Conservation (phyloP, 2,797 vertebrate genomes). For the Oreortyx pictus region DNA sequence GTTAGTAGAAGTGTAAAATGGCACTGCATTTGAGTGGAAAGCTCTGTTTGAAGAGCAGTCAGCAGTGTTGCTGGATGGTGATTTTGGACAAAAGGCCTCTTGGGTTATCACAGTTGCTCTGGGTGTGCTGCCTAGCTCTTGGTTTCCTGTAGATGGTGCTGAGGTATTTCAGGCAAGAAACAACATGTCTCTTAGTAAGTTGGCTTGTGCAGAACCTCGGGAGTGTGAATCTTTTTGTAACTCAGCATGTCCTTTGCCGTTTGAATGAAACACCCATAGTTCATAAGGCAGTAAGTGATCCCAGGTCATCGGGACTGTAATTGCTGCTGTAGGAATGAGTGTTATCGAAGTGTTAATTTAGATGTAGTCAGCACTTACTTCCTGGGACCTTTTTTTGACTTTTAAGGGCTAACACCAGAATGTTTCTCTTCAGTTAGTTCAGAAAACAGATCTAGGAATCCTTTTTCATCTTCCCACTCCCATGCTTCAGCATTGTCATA, state of each 20-base stretch:
- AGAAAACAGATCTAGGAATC: neutral
- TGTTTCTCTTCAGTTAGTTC: neutral
- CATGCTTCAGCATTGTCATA: neutral
- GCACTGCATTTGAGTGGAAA: neutral
- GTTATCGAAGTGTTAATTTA: neutral
- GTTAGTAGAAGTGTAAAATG: neutral
- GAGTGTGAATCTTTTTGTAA: neutral
- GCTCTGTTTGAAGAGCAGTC: neutral
- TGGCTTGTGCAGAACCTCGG: neutral
- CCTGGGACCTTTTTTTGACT: neutral
- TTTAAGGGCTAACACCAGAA: neutral
- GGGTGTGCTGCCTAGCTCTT: neutral
- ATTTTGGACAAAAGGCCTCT: neutral
- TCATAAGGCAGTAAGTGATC: neutral
- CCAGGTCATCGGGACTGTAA: neutral
- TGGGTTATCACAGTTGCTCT: neutral
- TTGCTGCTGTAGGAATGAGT: neutral
- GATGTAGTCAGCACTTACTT: neutral
- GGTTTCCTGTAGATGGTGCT: slow-evolving; percentile 69
- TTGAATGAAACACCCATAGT: neutral
- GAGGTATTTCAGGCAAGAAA: slow-evolving; percentile 60
- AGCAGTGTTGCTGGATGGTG: neutral
- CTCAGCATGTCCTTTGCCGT: neutral
- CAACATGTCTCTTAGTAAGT: neutral
- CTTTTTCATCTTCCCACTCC: neutral